These are phyloP conservation scores for Peromyscus polionotus DNA, from an alignment of 2,113 vertebrate genomes.

Conservation along the genomic window DNA sequence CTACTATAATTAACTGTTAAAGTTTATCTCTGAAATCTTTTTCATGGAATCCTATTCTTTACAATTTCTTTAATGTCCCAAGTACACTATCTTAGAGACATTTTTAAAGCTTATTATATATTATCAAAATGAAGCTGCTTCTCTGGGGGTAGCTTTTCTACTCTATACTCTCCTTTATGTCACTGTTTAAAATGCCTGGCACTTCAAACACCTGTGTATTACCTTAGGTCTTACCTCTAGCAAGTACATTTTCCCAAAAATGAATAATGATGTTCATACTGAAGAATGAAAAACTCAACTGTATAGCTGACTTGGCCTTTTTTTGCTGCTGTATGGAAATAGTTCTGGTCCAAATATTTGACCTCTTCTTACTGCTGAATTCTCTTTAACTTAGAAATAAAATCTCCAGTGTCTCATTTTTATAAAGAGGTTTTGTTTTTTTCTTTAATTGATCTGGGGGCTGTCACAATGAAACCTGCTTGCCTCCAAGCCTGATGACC, in stretches of 20 bases:
- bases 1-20: background rate
- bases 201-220: background rate
- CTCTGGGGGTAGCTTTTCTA: conserved; percentile 1
- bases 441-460: background rate
- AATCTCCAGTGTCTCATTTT: background rate
- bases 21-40: background rate
- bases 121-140: background rate
- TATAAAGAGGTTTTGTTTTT: background rate
- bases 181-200: background rate
- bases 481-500: background rate
- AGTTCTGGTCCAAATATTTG: background rate
- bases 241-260: background rate
- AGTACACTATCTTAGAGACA: background rate
- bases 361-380: background rate
- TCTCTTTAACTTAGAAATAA: background rate
- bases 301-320: background rate
- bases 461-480: background rate
- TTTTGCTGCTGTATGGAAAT: background rate
- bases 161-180: background rate
- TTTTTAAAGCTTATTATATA: background rate
- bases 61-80: conserved; percentile 10
- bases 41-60: conserved; percentile 4
- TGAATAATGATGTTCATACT: background rate
- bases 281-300: background rate
- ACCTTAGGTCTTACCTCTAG: background rate